These are phyloP conservation scores for Nipponia nippon DNA, from an alignment of 2,113 vertebrate species.

Conservation along the genomic window DNA sequence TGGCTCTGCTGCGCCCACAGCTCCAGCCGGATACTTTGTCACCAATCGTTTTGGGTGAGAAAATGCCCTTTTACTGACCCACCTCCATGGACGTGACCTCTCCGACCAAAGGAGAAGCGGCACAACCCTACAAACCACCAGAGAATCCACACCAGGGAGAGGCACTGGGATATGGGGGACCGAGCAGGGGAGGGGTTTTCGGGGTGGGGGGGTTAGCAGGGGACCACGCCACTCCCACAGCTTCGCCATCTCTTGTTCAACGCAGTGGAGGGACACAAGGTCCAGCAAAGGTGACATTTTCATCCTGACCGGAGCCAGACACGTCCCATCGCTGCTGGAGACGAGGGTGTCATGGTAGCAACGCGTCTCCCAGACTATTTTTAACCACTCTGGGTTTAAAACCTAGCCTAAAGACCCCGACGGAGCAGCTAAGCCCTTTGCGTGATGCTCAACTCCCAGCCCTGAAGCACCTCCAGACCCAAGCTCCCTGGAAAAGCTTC, in stretches of 20 bases:
- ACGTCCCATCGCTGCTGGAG: rapidly evolving
- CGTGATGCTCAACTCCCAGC: background rate
- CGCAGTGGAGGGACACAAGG: background rate
- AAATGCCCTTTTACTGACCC: background rate
- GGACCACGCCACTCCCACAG: background rate
- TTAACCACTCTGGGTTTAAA: background rate
- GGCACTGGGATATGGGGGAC: rapidly evolving
- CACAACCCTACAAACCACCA: background rate
- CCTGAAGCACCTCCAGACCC: background rate
- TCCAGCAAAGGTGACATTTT: rapidly evolving
- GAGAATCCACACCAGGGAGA: background rate
- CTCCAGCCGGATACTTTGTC: background rate
- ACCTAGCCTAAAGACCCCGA: background rate
- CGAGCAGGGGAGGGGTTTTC: background rate
- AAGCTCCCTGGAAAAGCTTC: background rate
- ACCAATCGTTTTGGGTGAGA: background rate
- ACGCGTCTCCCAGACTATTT: rapidly evolving
- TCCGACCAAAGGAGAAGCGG: background rate
- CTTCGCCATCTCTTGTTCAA: background rate
- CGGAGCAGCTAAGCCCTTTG: rapidly evolving
- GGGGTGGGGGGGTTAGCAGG: background rate
- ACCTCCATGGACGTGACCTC: rapidly evolving
- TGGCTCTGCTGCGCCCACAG: background rate
- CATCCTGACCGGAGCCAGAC: rapidly evolving
- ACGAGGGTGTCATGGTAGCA: rapidly evolving